Conservation (phyloP, 1,140 invertebrate species). For the Drosophila littoralis region DNA sequence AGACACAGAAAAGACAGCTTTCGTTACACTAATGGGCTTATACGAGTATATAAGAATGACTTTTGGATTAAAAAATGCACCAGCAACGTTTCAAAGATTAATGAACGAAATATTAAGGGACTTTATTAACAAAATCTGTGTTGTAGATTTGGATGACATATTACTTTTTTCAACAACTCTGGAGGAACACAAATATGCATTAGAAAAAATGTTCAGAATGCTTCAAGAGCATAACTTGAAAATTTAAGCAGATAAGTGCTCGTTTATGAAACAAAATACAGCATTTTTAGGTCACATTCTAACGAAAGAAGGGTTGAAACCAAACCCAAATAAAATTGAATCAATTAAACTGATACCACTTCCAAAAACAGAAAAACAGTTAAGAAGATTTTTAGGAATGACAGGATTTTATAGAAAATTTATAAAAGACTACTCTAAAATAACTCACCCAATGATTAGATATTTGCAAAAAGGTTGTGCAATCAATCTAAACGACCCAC, state of each 20-base stretch:
- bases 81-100: not conserved
- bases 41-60: not conserved
- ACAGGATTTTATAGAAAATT: slow-evolving; percentile 1
- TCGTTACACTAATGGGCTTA: not conserved
- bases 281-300: not conserved
- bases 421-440: not conserved
- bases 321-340: not conserved
- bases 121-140: not conserved
- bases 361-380: not conserved
- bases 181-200: not conserved
- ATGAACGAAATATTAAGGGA: not conserved
- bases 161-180: not conserved
- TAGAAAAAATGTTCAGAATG: not conserved
- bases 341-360: not conserved
- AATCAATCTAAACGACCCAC: not conserved
- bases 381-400: not conserved
- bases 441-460: not conserved
- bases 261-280: not conserved
- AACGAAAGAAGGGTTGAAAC: not conserved
- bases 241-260: not conserved
- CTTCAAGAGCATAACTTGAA: not conserved
- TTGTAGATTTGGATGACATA: not conserved
- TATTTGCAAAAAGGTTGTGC: not conserved
- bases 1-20: not conserved
- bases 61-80: too few species aligned